Evolutionary conservation across 2,797 vertebrate genomes (phyloP).

Genomic region (Chelon auratus): DNA sequence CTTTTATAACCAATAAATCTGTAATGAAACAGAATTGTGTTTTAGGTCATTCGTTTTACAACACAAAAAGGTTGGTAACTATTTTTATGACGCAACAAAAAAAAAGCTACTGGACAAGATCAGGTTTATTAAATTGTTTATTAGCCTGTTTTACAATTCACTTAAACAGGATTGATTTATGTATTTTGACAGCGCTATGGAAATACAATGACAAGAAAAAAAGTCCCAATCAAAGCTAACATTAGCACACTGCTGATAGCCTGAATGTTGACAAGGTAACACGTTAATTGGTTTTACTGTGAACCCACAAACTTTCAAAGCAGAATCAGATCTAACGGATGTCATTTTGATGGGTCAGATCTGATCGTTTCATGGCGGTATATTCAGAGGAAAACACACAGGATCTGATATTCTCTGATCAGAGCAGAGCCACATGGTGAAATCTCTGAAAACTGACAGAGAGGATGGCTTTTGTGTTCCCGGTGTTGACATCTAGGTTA

Average conservation of each 20-base stretch:
- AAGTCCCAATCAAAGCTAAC: conserved; percentile 10
- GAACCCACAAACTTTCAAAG: conserved; percentile 30
- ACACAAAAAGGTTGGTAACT: conserved; percentile 12
- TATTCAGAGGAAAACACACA: conserved; percentile 32
- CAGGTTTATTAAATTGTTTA: conserved; percentile 63
- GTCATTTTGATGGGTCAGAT: conserved; percentile 31
- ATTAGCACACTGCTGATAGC: conserved; percentile 5
- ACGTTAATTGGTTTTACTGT: conserved; percentile 16
- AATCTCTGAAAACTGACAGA: conserved; percentile 5
- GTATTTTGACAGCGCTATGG: conserved; percentile 11
- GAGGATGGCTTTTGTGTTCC: conserved; percentile 10
- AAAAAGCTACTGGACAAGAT: conserved; percentile 31
- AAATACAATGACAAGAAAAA: conserved; percentile 15
- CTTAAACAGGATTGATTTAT: conserved; percentile 31
- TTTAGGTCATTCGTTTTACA: conserved; percentile 48
- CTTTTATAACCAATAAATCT: conserved; percentile 87
- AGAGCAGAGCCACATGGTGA: conserved; percentile 23
- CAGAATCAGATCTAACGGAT: conserved; percentile 35
- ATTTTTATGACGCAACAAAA: conserved; percentile 21
- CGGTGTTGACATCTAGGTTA: conserved; percentile 20
- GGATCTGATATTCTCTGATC: conserved; percentile 51
- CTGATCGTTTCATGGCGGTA: conserved; percentile 41
- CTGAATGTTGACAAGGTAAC: conserved; percentile 33
- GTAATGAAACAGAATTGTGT: conserved; percentile 67
- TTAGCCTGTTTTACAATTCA: conserved; percentile 50